These are phyloP conservation scores for Tylochromis polylepis DNA, from an alignment of 2,113 vertebrate genomes.

Conservation along the genomic window DNA sequence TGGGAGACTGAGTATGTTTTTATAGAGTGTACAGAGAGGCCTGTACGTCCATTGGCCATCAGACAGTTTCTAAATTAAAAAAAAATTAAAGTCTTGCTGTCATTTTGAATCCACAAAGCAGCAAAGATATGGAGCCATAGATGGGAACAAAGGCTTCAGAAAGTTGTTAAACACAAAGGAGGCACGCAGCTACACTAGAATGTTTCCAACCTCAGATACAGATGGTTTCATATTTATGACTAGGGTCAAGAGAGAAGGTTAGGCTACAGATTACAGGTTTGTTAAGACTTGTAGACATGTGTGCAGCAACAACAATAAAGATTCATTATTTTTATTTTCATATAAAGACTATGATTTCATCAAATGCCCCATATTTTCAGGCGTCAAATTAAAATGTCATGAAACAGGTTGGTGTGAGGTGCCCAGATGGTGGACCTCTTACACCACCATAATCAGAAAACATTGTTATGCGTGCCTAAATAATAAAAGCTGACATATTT, in stretches of 20 bases:
- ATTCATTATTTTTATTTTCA: neutral
- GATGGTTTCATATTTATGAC: neutral
- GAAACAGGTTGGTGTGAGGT: neutral
- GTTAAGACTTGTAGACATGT: neutral
- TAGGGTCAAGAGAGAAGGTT: neutral
- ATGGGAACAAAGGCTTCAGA: neutral
- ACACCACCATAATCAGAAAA: neutral
- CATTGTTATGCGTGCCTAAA: neutral
- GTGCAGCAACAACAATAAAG: neutral
- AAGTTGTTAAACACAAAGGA: neutral
- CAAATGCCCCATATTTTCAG: neutral
- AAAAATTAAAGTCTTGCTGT: neutral
- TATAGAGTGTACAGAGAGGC: neutral
- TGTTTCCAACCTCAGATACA: neutral
- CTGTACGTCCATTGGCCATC: neutral
- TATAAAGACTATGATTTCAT: neutral
- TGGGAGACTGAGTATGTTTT: neutral
- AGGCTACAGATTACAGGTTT: neutral
- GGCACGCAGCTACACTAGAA: neutral
- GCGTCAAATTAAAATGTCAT: neutral
- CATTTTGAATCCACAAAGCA: neutral
- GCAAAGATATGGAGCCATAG: neutral
- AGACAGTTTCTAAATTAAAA: neutral
- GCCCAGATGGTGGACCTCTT: neutral
- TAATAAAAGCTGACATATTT: neutral